Evolutionary conservation across 2,113 vertebrate genomes (phyloP).

Genomic region (Pluvialis apricaria): DNA sequence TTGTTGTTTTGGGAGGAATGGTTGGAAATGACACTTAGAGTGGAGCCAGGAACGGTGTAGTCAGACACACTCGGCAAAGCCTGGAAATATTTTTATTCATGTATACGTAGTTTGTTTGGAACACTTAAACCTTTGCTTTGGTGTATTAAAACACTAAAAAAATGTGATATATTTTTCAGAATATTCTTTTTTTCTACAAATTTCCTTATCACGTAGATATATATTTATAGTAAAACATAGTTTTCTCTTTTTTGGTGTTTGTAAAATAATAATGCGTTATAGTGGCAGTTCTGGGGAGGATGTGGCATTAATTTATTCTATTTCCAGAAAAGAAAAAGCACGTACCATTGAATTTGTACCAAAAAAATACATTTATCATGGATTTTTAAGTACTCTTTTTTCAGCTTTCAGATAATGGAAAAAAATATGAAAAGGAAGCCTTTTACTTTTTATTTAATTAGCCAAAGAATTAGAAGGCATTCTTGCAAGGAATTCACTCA

Average conservation of each 20-base stretch:
- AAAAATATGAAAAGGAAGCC: neutral
- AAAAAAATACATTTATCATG: neutral
- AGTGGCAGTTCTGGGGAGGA: neutral
- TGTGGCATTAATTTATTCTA: neutral
- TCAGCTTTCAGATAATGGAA: neutral
- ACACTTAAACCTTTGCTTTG: neutral
- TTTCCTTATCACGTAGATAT: neutral
- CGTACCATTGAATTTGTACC: neutral
- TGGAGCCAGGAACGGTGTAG: neutral
- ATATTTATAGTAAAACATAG: neutral
- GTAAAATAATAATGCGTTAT: neutral
- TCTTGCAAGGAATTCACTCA: neutral
- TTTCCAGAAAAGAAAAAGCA: neutral
- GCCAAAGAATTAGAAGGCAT: neutral
- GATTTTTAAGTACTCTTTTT: neutral
- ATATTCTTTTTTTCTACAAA: neutral
- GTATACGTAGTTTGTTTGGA: neutral
- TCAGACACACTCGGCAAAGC: neutral
- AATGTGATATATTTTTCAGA: neutral
- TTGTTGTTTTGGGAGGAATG: neutral
- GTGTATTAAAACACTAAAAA: neutral
- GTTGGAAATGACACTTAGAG: neutral
- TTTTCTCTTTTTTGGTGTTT: neutral
- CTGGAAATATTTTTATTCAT: too few species aligned
- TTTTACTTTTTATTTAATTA: neutral